phyloP scores from a whole-genome alignment of 2,888 invertebrate genomes.

The Xylophagus ater region DNA sequence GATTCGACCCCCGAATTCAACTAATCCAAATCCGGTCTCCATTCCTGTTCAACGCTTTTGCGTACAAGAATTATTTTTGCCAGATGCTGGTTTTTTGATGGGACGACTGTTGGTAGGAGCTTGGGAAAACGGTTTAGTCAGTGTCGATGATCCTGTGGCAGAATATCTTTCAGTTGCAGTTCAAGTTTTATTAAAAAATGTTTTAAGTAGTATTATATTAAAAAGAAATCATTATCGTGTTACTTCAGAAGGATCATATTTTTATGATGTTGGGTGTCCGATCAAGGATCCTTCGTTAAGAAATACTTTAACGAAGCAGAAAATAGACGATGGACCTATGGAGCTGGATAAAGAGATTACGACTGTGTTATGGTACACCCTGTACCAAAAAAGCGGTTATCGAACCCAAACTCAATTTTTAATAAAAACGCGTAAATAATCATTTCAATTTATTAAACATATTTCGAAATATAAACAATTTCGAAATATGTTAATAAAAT shows the following conservation, averaged over 20 bases:
- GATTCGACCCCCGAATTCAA: slow-evolving; percentile 23
- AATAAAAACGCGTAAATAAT: too few relatives aligned
- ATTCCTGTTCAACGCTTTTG: slow-evolving; percentile 44
- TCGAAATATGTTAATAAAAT: too few relatives aligned
- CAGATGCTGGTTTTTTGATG: slow-evolving; percentile 71
- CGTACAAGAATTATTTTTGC: slow-evolving; percentile 65
- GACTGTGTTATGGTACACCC: too few relatives aligned
- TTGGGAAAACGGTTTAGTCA: slow-evolving; percentile 80
- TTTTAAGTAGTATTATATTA: slow-evolving; percentile 60
- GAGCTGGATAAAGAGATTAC: slow-evolving; percentile 49
- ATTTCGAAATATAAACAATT: too few relatives aligned
- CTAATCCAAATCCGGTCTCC: slow-evolving; percentile 19
- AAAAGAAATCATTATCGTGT: slow-evolving; percentile 68
- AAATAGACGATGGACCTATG: slow-evolving; percentile 47
- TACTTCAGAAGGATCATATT: slow-evolving; percentile 55
- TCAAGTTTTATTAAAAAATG: too few relatives aligned
- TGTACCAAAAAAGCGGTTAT: too few relatives aligned
- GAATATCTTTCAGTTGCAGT: slow-evolving; percentile 71
- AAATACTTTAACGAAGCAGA: slow-evolving; percentile 55
- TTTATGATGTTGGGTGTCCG: slow-evolving; percentile 66
- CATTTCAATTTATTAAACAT: too few relatives aligned
- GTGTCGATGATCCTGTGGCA: slow-evolving; percentile 72
- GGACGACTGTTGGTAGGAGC: slow-evolving; percentile 75
- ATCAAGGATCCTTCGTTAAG: slow-evolving; percentile 71
- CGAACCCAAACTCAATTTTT: too few relatives aligned